phyloP scores from a whole-genome alignment of 1,140 invertebrate genomes.

The Panulirus ornatus region DNA sequence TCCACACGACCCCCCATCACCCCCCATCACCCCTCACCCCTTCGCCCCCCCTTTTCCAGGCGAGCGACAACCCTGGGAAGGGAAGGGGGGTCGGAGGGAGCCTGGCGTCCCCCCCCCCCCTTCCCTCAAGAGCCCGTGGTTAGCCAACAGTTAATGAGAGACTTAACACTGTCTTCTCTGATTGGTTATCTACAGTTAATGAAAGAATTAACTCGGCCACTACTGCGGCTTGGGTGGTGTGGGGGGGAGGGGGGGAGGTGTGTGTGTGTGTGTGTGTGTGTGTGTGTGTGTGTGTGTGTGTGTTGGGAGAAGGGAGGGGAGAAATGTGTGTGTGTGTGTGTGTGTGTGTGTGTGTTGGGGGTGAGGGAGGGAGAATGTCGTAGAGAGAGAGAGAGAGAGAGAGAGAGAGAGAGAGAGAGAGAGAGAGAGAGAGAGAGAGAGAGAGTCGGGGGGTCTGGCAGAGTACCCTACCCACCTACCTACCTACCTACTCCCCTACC shows the following conservation, averaged over 20 bases:
- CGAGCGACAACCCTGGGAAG: too few species aligned
- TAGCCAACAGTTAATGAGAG: constrained; percentile 28
- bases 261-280: neutral
- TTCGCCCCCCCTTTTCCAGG: neutral
- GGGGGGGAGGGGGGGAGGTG: neutral
- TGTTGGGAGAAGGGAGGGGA: neutral
- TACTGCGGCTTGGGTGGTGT: neutral
- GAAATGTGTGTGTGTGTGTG: constrained; percentile 5
- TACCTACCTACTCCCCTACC: too few species aligned
- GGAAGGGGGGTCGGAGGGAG: too few species aligned
- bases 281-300: neutral
- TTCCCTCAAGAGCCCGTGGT: neutral
- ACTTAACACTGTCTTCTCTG: constrained; percentile 6
- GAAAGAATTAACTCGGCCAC: constrained; percentile 31
- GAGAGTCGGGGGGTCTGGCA: neutral
- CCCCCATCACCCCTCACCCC: neutral
- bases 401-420: neutral
- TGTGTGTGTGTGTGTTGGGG: neutral
- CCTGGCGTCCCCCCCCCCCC: neutral
- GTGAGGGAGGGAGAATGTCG: neutral
- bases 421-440: neutral
- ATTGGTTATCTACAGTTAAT: constrained; percentile 45
- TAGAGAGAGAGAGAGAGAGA: neutral
- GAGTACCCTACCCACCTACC: too few species aligned
- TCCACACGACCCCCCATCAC: neutral